phyloP scores from a whole-genome alignment of 2,797 vertebrate genomes.

The Mormyrops attenuatus region DNA sequence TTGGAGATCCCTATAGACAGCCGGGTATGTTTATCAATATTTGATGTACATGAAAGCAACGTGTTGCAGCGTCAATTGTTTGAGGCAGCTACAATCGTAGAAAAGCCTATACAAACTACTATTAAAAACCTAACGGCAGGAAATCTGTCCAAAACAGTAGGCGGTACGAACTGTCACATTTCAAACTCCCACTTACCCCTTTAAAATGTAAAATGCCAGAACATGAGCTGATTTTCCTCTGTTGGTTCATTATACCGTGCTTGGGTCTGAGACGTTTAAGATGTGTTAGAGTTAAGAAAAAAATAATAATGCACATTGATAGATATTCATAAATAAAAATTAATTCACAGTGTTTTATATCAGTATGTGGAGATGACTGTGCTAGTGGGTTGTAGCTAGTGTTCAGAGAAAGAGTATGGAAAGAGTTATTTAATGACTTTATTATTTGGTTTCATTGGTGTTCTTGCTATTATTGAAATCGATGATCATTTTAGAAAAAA shows the following conservation, averaged over 20 bases:
- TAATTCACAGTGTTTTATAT: background rate
- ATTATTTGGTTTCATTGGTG: background rate
- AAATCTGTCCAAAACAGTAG: background rate
- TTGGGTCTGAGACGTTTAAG: background rate
- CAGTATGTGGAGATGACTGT: background rate
- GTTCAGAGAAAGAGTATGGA: background rate
- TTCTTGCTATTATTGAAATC: background rate
- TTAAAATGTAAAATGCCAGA: background rate
- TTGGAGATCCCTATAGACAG: background rate
- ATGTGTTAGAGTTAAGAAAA: background rate
- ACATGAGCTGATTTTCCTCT: background rate
- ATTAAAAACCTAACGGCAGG: conserved; percentile 8
- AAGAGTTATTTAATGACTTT: background rate
- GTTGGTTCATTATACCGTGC: background rate
- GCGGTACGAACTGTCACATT: background rate
- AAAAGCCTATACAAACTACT: background rate
- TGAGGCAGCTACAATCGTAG: background rate
- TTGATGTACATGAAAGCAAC: background rate
- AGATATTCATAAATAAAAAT: background rate
- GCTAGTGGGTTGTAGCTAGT: background rate
- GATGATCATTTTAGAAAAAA: background rate
- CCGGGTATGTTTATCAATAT: background rate
- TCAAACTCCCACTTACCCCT: background rate
- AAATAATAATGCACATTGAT: background rate
- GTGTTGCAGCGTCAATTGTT: background rate